A percentile compares a stretch with the other conserved stretches of the same genome.
phyloP scores from a whole-genome alignment of 2,888 invertebrate genomes.

The Drosophila neutralis region DNA sequence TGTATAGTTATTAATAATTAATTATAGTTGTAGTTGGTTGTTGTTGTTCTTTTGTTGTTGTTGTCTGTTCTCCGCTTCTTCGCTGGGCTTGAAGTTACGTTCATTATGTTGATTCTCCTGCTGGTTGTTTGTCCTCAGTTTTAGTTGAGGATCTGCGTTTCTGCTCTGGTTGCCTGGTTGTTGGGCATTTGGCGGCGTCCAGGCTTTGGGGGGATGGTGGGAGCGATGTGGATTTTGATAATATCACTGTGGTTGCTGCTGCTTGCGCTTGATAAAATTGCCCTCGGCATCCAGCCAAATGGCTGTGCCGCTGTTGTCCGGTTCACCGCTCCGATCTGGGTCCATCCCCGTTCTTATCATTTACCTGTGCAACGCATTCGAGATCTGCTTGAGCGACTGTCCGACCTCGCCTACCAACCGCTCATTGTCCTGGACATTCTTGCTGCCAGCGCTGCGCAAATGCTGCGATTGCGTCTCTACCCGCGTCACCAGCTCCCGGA shows the following conservation, averaged over 20 bases:
- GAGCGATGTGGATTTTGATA: slow-evolving; percentile 39
- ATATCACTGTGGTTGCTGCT: slow-evolving; percentile 41
- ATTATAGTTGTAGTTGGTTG: slow-evolving; percentile 56
- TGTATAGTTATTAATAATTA: slow-evolving; percentile 50
- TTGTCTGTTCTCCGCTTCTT: slow-evolving; percentile 50
- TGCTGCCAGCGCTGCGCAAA: slow-evolving; percentile 89
- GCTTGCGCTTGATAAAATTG: slow-evolving; percentile 81
- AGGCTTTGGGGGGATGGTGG: slow-evolving; percentile 55
- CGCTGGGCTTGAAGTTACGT: slow-evolving; percentile 74
- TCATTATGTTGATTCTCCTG: slow-evolving; percentile 23
- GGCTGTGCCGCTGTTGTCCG: slow-evolving; percentile 60
- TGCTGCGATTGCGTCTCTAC: slow-evolving; percentile 89
- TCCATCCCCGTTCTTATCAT: slow-evolving; percentile 83
- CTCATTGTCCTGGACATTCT: slow-evolving; percentile 89
- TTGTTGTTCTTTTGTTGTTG: slow-evolving; percentile 16
- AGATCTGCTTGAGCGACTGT: slow-evolving; percentile 85
- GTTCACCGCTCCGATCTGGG: slow-evolving; percentile 43
- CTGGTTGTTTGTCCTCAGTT: slow-evolving; percentile 11
- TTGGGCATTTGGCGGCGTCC: slow-evolving; percentile 9
- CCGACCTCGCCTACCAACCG: slow-evolving; percentile 89
- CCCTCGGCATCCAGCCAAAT: slow-evolving; percentile 83
- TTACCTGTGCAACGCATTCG: slow-evolving; percentile 85
- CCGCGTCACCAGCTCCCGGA: slow-evolving; percentile 90
- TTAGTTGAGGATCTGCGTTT: slow-evolving; percentile 14
- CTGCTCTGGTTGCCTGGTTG: slow-evolving; percentile 15